phyloP scores from a whole-genome alignment of 2,113 vertebrate species.

The Entomyzon cyanotis region DNA sequence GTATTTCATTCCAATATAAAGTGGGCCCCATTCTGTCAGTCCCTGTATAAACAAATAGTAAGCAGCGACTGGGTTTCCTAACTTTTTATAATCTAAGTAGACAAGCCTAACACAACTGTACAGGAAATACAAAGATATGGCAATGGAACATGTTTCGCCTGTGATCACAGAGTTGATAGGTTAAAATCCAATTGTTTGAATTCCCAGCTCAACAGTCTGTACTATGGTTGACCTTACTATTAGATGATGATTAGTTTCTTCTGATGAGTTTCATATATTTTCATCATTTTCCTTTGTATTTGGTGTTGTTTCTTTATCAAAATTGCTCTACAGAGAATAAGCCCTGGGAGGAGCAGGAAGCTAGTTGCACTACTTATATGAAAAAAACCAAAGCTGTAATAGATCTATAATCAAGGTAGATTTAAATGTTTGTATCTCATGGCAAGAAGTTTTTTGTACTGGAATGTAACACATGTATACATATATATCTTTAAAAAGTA shows the following conservation, averaged over 20 bases:
- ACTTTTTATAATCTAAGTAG: neutral
- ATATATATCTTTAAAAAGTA: neutral
- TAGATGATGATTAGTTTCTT: neutral
- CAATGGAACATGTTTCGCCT: neutral
- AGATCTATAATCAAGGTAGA: neutral
- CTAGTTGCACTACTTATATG: neutral
- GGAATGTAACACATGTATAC: neutral
- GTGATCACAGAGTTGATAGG: neutral
- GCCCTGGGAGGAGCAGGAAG: neutral
- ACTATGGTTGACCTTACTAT: neutral
- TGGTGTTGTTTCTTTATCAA: neutral
- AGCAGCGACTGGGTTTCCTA: neutral
- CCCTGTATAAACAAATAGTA: constrained; percentile 4
- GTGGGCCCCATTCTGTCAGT: neutral
- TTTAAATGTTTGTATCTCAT: neutral
- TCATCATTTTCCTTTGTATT: neutral
- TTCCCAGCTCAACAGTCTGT: neutral
- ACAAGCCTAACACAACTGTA: neutral
- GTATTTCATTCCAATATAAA: constrained; percentile 13
- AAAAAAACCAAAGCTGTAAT: neutral
- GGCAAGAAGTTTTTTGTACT: neutral
- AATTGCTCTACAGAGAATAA: neutral
- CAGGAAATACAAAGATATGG: neutral
- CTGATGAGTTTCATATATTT: neutral
- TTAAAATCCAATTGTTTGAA: neutral